Percentiles rank a stretch among this genome's conserved stretches.
These are phyloP conservation scores for Cyanoderma ruficeps DNA, from an alignment of 2,113 vertebrate genomes.

Conservation along the genomic window DNA sequence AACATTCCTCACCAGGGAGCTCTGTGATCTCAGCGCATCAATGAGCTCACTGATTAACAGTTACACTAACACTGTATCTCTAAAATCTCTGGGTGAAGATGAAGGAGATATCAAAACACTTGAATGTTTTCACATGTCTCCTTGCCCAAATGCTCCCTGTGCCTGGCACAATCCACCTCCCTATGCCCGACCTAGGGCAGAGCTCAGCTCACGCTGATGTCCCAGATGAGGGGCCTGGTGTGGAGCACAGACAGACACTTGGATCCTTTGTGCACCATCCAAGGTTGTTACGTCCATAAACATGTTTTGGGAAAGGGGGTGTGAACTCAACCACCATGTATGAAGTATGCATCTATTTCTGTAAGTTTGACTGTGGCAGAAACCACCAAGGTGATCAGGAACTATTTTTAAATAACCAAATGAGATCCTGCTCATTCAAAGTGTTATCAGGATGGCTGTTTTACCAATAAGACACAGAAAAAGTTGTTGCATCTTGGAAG, in stretches of 20 bases:
- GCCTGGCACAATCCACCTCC: neutral
- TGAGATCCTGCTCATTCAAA: neutral
- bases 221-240: neutral
- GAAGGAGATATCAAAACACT: neutral
- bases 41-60: neutral
- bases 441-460: neutral
- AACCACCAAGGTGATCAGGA: neutral
- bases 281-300: neutral
- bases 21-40: neutral
- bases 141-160: rapidly evolving
- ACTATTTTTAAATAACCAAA: neutral
- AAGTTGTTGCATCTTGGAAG: neutral
- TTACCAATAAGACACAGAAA: neutral
- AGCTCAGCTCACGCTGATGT: rapidly evolving
- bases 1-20: neutral
- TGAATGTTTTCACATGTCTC: too few relatives aligned
- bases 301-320: neutral
- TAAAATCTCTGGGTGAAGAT: neutral
- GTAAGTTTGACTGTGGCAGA: neutral
- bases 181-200: rapidly evolving
- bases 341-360: neutral
- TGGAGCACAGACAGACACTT: neutral
- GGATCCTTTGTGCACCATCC: neutral
- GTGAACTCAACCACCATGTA: neutral
- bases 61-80: neutral